Evolutionary conservation across 2,888 invertebrate genomes (phyloP).

Genomic region (Galerucella nymphaeae): DNA sequence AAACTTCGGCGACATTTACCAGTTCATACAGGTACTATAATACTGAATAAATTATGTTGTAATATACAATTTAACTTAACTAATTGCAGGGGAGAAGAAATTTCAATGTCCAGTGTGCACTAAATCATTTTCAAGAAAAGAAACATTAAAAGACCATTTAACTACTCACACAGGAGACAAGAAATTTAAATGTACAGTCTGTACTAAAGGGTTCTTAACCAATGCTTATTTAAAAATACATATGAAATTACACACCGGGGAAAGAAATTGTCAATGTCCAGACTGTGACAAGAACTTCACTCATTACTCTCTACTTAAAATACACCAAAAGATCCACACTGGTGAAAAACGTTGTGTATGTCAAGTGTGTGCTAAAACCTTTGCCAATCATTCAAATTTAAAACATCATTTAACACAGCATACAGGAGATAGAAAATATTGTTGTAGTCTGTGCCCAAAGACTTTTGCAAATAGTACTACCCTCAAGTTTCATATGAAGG

Average conservation of each 20-base stretch:
- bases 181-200: slow-evolving; percentile 11
- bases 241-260: slow-evolving; percentile 7
- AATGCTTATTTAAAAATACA: slow-evolving; percentile 19
- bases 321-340: slow-evolving; percentile 19
- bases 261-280: slow-evolving; percentile 10
- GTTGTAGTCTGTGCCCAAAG: slow-evolving; percentile 13
- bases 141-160: slow-evolving; percentile 5
- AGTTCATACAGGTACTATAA: not conserved
- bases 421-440: slow-evolving; percentile 18
- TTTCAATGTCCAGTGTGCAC: slow-evolving; percentile 17
- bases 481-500: slow-evolving; percentile 19
- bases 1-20: not conserved
- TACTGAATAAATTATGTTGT: not conserved
- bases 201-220: slow-evolving; percentile 16
- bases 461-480: slow-evolving; percentile 17
- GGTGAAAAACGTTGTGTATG: slow-evolving; percentile 15
- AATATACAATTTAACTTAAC: not conserved
- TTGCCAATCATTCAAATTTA: slow-evolving; percentile 15
- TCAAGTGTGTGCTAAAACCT: slow-evolving; percentile 12
- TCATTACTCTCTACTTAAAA: slow-evolving; percentile 9
- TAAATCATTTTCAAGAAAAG: slow-evolving; percentile 14
- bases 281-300: slow-evolving; percentile 12
- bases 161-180: slow-evolving; percentile 8
- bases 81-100: slow-evolving; percentile 7
- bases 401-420: slow-evolving; percentile 20